phyloP scores from a whole-genome alignment of 2,888 invertebrate species.

The Acronicta alni region DNA sequence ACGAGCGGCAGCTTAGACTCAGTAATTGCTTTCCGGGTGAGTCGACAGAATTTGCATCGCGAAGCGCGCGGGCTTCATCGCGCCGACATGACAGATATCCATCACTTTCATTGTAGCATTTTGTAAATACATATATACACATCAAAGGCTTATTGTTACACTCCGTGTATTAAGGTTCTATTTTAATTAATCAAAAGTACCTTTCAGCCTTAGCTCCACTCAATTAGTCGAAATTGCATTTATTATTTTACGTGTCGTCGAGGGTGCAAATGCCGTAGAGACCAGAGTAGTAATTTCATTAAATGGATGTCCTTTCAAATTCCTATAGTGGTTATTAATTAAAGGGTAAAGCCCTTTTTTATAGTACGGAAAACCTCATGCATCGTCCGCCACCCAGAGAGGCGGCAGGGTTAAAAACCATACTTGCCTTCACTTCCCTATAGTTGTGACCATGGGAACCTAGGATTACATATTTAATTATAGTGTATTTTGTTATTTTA shows the following conservation, averaged over 20 bases:
- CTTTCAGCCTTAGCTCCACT: slow-evolving; percentile 6
- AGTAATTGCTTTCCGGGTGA: slow-evolving; percentile 75
- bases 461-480: slow-evolving; percentile 57
- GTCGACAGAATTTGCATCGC: slow-evolving; percentile 72
- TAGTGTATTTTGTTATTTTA: slow-evolving; percentile 16
- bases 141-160: slow-evolving; percentile 26
- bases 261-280: slow-evolving; percentile 12
- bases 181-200: slow-evolving; percentile 39
- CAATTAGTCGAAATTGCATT: slow-evolving; percentile 33
- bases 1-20: slow-evolving; percentile 62
- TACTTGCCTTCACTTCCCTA: no score
- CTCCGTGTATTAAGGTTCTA: slow-evolving; percentile 17
- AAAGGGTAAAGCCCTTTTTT: slow-evolving; percentile 57
- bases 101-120: slow-evolving; percentile 51
- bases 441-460: no score
- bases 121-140: slow-evolving; percentile 38
- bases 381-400: no score
- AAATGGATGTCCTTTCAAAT: slow-evolving; percentile 12
- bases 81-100: slow-evolving; percentile 54
- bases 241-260: slow-evolving; percentile 17
- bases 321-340: slow-evolving; percentile 32
- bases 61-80: slow-evolving; percentile 41
- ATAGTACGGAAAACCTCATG: no score
- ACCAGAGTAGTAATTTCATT: slow-evolving; percentile 12
- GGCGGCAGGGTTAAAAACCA: no score